These are phyloP conservation scores for Chaetura pelagica DNA, from an alignment of 2,113 vertebrate genomes.

Conservation along the genomic window DNA sequence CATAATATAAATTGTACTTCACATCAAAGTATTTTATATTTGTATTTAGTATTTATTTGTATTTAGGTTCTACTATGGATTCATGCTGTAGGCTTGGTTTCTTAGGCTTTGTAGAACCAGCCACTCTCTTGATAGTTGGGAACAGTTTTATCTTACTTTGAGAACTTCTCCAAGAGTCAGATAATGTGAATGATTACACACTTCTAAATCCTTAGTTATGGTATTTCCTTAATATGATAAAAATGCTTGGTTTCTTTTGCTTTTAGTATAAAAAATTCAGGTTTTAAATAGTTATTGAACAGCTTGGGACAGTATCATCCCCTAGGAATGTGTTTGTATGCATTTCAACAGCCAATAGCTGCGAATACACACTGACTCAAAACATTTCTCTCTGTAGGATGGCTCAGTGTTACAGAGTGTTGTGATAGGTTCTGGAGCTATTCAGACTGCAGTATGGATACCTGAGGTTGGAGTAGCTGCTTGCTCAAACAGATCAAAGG, in stretches of 20 bases:
- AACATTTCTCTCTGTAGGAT: constrained; percentile 78
- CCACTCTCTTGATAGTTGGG: not conserved
- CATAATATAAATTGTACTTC: not conserved
- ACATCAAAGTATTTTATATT: not conserved
- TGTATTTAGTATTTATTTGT: not conserved
- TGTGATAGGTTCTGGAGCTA: constrained; percentile 92
- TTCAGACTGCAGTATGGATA: constrained; percentile 95
- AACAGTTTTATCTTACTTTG: not conserved
- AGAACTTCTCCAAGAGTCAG: not conserved
- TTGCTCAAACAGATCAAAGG: constrained; percentile 98
- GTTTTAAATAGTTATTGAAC: not conserved
- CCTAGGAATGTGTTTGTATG: not conserved
- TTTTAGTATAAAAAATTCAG: not conserved
- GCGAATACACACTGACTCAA: not conserved
- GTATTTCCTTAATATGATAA: not conserved
- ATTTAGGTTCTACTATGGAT: not conserved
- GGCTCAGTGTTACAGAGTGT: constrained; percentile 93
- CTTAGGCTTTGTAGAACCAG: not conserved
- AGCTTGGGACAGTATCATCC: not conserved
- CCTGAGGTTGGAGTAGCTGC: constrained; percentile 95
- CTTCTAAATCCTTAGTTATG: not conserved
- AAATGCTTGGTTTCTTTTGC: not conserved
- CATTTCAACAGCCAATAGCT: not conserved
- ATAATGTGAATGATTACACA: not conserved
- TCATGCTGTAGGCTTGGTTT: not conserved